Conservation (phyloP, 2,797 vertebrate genomes). For the Ptychobarbus kaznakovi region DNA sequence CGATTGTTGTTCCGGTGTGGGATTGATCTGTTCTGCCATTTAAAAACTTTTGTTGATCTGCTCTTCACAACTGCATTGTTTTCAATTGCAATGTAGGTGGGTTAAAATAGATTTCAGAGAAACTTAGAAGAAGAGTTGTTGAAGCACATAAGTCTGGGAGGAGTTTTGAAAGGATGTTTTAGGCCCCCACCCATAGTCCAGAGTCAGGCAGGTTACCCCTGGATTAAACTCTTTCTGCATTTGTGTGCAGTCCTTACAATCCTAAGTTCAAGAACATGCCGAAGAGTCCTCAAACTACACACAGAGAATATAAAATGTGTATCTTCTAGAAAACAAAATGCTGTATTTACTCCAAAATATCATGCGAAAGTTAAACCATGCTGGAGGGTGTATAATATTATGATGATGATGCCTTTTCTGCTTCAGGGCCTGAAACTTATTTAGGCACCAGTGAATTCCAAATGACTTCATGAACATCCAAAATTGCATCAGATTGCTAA, state of each 20-base stretch:
- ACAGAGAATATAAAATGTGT: slow-evolving; percentile 6
- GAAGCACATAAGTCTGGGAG: not conserved
- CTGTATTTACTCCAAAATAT: slow-evolving; percentile 1
- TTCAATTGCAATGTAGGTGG: not conserved
- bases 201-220: slow-evolving; percentile 1
- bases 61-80: not conserved
- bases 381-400: slow-evolving; percentile 10
- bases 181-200: not conserved
- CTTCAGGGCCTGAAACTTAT: not conserved
- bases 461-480: not conserved
- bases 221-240: not conserved
- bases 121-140: not conserved
- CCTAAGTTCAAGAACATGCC: not conserved
- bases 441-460: slow-evolving; percentile 25
- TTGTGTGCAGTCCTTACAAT: not conserved
- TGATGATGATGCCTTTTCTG: not conserved
- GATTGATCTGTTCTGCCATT: not conserved
- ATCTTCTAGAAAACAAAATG: not conserved
- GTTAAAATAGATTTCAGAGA: not conserved
- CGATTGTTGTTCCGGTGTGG: not conserved
- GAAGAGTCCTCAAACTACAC: slow-evolving; percentile 5
- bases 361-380: not conserved
- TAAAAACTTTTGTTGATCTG: slow-evolving; percentile 12
- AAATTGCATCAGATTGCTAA: slow-evolving; percentile 1
- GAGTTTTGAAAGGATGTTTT: not conserved